phyloP scores from a whole-genome alignment of 2,113 vertebrate species.

The Tricholaema leucomelas region DNA sequence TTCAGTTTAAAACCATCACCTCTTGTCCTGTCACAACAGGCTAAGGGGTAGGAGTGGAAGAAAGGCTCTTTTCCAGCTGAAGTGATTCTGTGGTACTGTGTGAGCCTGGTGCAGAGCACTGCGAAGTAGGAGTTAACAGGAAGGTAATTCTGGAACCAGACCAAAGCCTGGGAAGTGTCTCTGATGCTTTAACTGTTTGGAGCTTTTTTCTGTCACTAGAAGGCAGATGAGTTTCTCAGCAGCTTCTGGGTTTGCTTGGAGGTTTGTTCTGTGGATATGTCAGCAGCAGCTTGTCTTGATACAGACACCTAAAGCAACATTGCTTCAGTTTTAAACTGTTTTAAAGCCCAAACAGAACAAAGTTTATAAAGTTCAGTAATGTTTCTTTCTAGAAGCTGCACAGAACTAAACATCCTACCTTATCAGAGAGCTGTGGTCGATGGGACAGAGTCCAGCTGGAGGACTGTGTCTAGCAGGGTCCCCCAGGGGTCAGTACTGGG shows the following conservation, averaged over 20 bases:
- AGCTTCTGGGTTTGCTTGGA: not conserved
- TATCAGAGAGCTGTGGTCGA: too few species aligned
- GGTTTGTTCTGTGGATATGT: not conserved
- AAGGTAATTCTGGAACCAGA: not conserved
- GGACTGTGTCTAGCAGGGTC: too few species aligned
- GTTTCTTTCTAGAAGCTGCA: not conserved
- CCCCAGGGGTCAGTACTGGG: too few species aligned
- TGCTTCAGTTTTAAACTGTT: not conserved
- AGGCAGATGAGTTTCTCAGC: not conserved
- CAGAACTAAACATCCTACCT: not conserved
- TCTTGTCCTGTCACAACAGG: too few species aligned
- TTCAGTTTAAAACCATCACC: too few species aligned
- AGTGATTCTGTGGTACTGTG: not conserved
- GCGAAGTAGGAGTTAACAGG: rapidly evolving
- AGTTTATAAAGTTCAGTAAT: not conserved
- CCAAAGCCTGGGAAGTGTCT: not conserved
- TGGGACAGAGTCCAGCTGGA: too few species aligned
- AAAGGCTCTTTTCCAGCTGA: not conserved
- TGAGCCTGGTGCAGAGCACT: not conserved
- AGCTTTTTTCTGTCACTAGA: not conserved
- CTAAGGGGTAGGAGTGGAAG: not conserved
- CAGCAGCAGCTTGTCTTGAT: not conserved
- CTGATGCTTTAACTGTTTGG: not conserved
- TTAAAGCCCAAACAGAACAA: not conserved
- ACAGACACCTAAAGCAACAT: too few species aligned